Base-by-base conservation (phyloP, 2,888 invertebrate genomes). In the Sarcophaga subvicina region DNA sequence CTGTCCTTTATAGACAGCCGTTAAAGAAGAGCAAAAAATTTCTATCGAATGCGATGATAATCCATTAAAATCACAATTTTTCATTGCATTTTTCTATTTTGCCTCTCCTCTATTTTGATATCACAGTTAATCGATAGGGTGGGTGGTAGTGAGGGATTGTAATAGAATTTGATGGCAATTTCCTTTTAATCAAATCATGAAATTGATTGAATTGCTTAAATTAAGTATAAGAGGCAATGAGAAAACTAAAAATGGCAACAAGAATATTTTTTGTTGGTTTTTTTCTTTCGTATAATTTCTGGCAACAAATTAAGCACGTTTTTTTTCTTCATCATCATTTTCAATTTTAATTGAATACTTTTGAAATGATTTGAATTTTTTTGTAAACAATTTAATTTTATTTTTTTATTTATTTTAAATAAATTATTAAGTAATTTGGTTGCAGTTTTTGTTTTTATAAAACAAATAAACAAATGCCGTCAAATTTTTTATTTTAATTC, bases 141-240 rank as follows among this genome's bases (percentile, higher is more conserved):
- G 37, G 2, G 37, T 10, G 37, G 2, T 8, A 37, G 37, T 10
- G 37, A 2, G 8, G 37, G 37, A 2, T 47, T 60, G 22, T 69
- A 85, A 85, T 63, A 63, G 45, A 60, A 85, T 67, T 60, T 80
- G 66, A 72, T 77, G 25, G 62, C 85, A 85, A 85, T 85, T 85
- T 85, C 80, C 85, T 77, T 78, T 72, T 63, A 73, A 69, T 78
- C 67, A 78, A 78, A 63, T 75, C 22, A 60, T 66, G 64, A 66
- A 72, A 77, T 66, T 78, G 60, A 78, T 73, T 78, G 78, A 72
- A 27, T 73, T 54, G 54, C 12, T 14, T 54, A 12, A 17, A 14
- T 54, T 17, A 54, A 54, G 14, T 54, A 12, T 54, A 54, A 17
- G 17, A 54, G 17, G 17, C 49, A 49, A 11, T 14, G 12, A 49